Evolutionary conservation across 2,888 invertebrate species (phyloP), one percentile per base, ranked within the genome.

Genomic region (Tribolium freemani): DNA sequence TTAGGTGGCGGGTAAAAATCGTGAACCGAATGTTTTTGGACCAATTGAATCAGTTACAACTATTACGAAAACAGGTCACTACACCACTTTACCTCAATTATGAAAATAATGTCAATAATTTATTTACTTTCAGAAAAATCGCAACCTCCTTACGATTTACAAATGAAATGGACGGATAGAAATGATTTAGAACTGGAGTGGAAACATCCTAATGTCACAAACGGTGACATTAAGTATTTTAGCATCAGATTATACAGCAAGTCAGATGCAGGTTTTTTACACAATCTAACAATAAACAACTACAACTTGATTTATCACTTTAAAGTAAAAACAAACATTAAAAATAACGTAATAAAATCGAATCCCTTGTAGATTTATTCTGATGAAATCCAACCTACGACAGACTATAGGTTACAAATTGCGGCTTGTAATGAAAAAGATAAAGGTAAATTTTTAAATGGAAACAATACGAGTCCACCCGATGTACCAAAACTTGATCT

Each of bases 121-220:
- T 54, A 26, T 45, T 60, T 11, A 21, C 26, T 50, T 31, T 44
- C 45, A 54, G 56, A 56, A 6, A 5, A 53, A 13, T 66, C 66
- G n/a, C 13, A 46, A 26, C 13, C 66, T 8, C 66, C 66, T 5
- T 66, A 66, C 26, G 66, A 54, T 20, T 11, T 66, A 56, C 21
- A 26, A 26, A 10, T 46, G 5, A 11, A 21, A 11, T 66, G 54
- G 66, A 66, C 54, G 3, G 0, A 5, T 4, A 16, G 20, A 45
- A 66, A 56, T 46, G 13, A 45, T 8, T 45, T 66, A 13, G 26
- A 54, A 46, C 8, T 66, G 9, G 11, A 30, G 26, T 66, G 66
- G 66, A 66, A 66, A 16, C 66, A 66, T 46, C 66, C 66, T 5
- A 66, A 66, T 21, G n/a, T 10, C 26, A 56, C 54, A 11, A 66